phyloP scores from a whole-genome alignment of 2,888 invertebrate genomes.

The Apotomis capreana region DNA sequence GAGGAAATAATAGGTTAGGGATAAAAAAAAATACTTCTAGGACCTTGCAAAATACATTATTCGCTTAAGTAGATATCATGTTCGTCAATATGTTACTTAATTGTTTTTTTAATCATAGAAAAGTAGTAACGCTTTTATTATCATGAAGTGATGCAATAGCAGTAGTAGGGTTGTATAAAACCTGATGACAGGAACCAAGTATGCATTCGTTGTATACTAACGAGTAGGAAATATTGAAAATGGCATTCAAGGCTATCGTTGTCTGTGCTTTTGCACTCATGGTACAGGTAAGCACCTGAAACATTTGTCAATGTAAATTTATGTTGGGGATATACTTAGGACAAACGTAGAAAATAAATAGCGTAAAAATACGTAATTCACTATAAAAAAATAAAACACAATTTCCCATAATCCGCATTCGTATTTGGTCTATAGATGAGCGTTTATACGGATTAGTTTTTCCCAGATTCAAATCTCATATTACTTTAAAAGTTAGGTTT shows the following conservation, averaged over 20 bases:
- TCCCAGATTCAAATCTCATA: too few species aligned
- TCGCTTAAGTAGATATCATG: not conserved
- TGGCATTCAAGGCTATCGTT: conserved; percentile 20
- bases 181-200: not conserved
- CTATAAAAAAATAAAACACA: too few species aligned
- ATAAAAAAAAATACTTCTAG: not conserved
- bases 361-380: too few species aligned
- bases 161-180: conserved; percentile 14
- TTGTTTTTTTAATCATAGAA: not conserved
- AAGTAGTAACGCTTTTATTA: not conserved
- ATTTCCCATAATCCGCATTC: too few species aligned
- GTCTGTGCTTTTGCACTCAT: conserved; percentile 45
- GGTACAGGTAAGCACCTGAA: conserved; percentile 11
- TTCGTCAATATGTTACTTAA: not conserved
- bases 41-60: conserved; percentile 8
- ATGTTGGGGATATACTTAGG: too few species aligned
- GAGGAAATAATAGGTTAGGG: conserved; percentile 24
- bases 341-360: too few species aligned
- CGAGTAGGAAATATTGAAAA: conserved; percentile 7
- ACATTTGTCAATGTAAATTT: too few species aligned
- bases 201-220: conserved; percentile 8
- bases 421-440: too few species aligned
- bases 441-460: too few species aligned
- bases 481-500: too few species aligned
- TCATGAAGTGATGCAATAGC: not conserved